Evolutionary conservation across 1,140 invertebrate species (phyloP), one percentile per base, ranked within the genome.

Genomic region (Pomacea maculata): DNA sequence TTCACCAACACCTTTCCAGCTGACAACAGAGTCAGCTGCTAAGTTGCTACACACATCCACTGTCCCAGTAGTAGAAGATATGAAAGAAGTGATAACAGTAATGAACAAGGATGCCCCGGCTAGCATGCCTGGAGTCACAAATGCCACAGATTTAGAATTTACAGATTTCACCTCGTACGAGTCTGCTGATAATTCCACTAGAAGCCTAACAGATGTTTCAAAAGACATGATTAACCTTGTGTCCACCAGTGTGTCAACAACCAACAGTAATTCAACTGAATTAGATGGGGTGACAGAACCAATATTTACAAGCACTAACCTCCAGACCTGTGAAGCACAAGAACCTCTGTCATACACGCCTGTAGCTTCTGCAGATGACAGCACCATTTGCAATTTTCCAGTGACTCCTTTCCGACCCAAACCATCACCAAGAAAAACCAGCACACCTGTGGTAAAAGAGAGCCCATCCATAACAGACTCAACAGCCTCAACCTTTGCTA

Each of bases 141-240:
- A 63, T 78, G 65, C 77, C 19, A 29, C 45, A 57, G 52, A 57
- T 17, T 57, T 52, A 15, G 77, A 78, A 68, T 78, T 78, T 67
- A 78, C 77, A 14, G 67, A 78, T 21, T 78, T 78, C 57, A 71
- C 77, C 17, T 78, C 77, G 11, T 67, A 72, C 45, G 75, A 54
- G 52, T 65, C 68, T 21, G 75, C 63, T 77, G 75, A 81, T 11
- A 34, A 73, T 52, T 54, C 15, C 63, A 29, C 64, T 12, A 75
- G 65, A 45, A 45, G 67, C 17, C 55, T n/a, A 15, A 52, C 67
- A 9, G 68, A 29, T 19, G 65, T 78, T n/a, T 78, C 77, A 70
- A 15, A 68, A 21, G 55, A 57, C 55, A 25, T 14, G 52, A 7
- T 19, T 57, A 67, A 45, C 21, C 10, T 65, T 17, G n/a, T 57